Base-by-base conservation (phyloP, 23 tunicate species). In the Corella eumyota region DNA sequence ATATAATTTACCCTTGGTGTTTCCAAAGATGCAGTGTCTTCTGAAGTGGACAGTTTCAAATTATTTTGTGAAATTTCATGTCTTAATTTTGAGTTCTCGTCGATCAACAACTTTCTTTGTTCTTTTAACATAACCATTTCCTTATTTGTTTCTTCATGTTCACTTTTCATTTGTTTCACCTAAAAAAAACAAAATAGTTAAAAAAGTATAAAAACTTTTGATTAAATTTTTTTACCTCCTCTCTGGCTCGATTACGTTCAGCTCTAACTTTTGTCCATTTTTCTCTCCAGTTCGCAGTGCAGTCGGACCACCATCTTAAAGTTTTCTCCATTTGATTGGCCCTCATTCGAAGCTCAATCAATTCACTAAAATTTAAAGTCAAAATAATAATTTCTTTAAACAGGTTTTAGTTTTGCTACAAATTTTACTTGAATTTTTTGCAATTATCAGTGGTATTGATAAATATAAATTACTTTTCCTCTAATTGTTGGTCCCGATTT, bases 231-330 rank as follows among this genome's bases (percentile, higher is more conserved):
- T n/a, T 28, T 37, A 68, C 74, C 63, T 68, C 74, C 34, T 68
- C 74, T 1, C 74, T 29, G 6, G 74, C 74, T 36, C 62, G 37
- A 51, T 68, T 68, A 5, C 74, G 55, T 68, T 68, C 74, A n/a
- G 47, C 45, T 23, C 62, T 55, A 21, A 68, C 74, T 68, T 68
- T 68, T 21, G 62, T 68, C 74, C 74, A 68, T 54, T 68, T 68
- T 36, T 68, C 74, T 23, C 74, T 54, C 74, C 74, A 68, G 51
- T 68, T 68, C 22, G 74, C 58, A 13, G 74, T 68, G 27, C 74
- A 68, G 7, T 68, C 74, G 23, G 74, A 68, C 74, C 74, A 68
- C 74, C 74, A 68, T 33, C 74, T 34, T 2, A 68, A 32, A 31
- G 74, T 68, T 36, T 68, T 68, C 40, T 68, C 74, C 74, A 68